Conservation (phyloP, 2,797 vertebrate species). For the Crotalus adamanteus region DNA sequence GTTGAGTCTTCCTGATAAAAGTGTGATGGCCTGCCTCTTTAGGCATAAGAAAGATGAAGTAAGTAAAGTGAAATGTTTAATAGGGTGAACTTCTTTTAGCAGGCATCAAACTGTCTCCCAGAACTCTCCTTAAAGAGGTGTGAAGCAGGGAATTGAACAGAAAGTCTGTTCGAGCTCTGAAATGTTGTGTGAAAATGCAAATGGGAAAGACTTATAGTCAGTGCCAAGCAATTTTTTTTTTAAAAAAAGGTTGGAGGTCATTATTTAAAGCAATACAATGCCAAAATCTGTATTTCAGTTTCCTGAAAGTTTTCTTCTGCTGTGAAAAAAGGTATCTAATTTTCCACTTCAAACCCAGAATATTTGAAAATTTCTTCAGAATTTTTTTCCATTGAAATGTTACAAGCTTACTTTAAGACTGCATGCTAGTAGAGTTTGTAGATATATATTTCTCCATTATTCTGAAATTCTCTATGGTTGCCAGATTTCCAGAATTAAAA, state of each 20-base stretch:
- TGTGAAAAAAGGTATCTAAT: background rate
- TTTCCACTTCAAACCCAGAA: background rate
- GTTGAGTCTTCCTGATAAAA: background rate
- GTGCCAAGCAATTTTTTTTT: background rate
- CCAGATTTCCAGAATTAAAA: background rate
- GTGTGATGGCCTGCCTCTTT: background rate
- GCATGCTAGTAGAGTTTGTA: background rate
- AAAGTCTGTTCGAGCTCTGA: background rate
- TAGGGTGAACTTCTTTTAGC: background rate
- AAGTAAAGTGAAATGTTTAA: constrained; percentile 25
- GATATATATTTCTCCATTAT: background rate
- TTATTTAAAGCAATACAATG: background rate
- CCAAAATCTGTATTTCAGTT: background rate
- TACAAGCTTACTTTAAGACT: background rate
- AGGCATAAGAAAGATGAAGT: constrained; percentile 18
- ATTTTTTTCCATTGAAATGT: background rate
- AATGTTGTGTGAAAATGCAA: background rate
- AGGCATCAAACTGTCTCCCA: background rate
- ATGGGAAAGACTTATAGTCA: background rate
- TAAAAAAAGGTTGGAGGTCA: background rate
- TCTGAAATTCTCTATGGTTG: background rate
- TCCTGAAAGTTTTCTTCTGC: background rate
- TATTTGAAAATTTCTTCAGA: background rate
- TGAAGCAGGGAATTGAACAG: background rate
- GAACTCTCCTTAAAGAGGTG: background rate